Base-by-base conservation (phyloP, 2,888 invertebrate genomes). In the Plusia festucae region DNA sequence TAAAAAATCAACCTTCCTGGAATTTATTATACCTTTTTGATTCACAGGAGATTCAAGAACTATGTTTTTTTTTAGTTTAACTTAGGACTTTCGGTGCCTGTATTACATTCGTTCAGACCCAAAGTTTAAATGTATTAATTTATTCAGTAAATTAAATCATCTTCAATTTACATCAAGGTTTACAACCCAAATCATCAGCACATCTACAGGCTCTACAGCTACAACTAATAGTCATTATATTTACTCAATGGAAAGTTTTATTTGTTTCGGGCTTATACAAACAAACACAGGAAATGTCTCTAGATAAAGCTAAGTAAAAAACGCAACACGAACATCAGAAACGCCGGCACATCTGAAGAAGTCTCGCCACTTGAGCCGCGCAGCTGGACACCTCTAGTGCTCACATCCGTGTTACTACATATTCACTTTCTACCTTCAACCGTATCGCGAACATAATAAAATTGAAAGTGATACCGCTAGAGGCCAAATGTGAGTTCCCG, bases 341-440 rank as follows among this genome's bases (percentile, higher is more conserved):
- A 74, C 53, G 70, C 69, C 76, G 78, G 44, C 78, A 68, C 76
- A 75, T 70, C 52, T 62, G 60, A 65, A 73, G 60, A 60, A 67
- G 62, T 67, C 61, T 60, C 65, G 58, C 74, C 82, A 82, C 86
- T 85, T 81, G 81, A 79, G 68, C 64, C 52, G 64, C 63, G 62
- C 70, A 81, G 81, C 77, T 84, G 83, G 79, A 76, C 79, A 80
- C 78, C 70, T 87, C 82, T 63, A 85, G 85, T 84, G 82, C 76
- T 65, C 77, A 81, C 79, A 84, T 86, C 85, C 86, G 86, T 76
- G 70, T 81, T 67, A 76, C 69, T 54, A 44, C 34, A 77, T 71
- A 70, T 85, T 88, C 87, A 85, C 89, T 89, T 89, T 90, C 89
- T 88, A 88, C 78, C 76, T 73, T 71, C 69, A 71, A 78, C 73